A percentile compares a stretch with the other conserved stretches of the same genome.
Evolutionary conservation across 1,140 invertebrate genomes (phyloP).

Genomic region (Bombus pascuorum): DNA sequence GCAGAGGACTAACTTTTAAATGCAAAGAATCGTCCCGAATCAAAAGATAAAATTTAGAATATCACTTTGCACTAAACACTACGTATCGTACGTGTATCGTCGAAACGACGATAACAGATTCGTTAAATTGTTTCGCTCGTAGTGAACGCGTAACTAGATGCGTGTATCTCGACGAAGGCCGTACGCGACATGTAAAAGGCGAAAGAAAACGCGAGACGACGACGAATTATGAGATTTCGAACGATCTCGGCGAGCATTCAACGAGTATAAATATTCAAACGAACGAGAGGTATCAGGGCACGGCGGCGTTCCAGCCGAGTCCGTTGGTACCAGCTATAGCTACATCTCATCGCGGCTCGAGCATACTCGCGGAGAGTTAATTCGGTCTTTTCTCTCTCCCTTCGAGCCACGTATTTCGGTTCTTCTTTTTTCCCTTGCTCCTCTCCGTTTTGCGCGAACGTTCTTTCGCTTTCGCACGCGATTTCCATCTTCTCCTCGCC

Average conservation of each 20-base stretch:
- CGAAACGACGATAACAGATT: background rate
- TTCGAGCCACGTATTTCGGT: slow-evolving; percentile 31
- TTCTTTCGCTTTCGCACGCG: slow-evolving; percentile 14
- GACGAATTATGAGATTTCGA: background rate
- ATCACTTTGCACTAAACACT: background rate
- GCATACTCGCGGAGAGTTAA: slow-evolving; percentile 69
- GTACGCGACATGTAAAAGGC: background rate
- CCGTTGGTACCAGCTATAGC: slow-evolving; percentile 42
- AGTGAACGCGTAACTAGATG: background rate
- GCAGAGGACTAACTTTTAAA: background rate
- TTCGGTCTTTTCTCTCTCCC: slow-evolving; percentile 69
- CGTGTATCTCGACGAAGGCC: background rate
- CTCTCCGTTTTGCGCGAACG: slow-evolving; percentile 20
- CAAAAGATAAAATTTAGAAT: no score
- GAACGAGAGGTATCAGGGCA: background rate
- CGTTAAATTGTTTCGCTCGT: background rate
- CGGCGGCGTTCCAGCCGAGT: slow-evolving; percentile 41
- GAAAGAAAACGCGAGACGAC: background rate
- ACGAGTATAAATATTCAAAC: background rate
- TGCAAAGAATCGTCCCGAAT: background rate
- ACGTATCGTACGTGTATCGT: background rate
- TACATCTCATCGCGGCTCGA: slow-evolving; percentile 46
- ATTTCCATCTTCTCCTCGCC: background rate
- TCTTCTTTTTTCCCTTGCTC: slow-evolving; percentile 22
- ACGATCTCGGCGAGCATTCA: background rate